Conservation (phyloP, 1,140 invertebrate species). For the Elysia chlorotica region DNA sequence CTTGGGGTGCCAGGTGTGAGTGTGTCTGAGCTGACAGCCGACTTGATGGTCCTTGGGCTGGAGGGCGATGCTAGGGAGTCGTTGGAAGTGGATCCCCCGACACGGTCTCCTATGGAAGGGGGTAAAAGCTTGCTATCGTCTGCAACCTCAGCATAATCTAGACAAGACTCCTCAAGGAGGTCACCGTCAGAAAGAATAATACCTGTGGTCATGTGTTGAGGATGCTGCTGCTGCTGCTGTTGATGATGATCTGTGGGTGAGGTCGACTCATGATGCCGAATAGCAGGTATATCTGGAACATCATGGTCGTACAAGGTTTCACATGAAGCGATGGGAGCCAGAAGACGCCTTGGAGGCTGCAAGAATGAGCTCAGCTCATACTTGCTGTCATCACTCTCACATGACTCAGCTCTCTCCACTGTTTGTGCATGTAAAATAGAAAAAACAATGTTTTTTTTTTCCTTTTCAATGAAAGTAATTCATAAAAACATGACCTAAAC, state of each 20-base stretch:
- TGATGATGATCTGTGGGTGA: conserved; percentile 18
- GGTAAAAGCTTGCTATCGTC: conserved; percentile 43
- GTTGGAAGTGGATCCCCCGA: conserved; percentile 19
- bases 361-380: conserved; percentile 41
- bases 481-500: no score
- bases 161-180: conserved; percentile 41
- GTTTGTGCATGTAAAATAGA: no score
- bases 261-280: conserved; percentile 38
- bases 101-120: conserved; percentile 25
- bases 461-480: no score
- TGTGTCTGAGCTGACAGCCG: conserved; percentile 73
- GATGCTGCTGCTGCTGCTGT: no score
- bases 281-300: conserved; percentile 40
- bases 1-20: conserved; percentile 53
- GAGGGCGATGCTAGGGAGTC: conserved; percentile 40
- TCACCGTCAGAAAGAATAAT: conserved; percentile 37
- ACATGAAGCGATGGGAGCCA: conserved; percentile 61
- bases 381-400: conserved; percentile 47
- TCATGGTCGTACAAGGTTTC: conserved; percentile 57
- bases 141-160: conserved; percentile 44
- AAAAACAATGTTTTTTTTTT: no score
- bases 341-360: conserved; percentile 37
- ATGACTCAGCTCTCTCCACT: conserved; percentile 47
- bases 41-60: conserved; percentile 60
- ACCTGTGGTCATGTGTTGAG: no score